Evolutionary conservation across 2,888 invertebrate genomes (phyloP), one percentile per base, ranked within the genome.

Genomic region (Lasioglossum zephyrum): DNA sequence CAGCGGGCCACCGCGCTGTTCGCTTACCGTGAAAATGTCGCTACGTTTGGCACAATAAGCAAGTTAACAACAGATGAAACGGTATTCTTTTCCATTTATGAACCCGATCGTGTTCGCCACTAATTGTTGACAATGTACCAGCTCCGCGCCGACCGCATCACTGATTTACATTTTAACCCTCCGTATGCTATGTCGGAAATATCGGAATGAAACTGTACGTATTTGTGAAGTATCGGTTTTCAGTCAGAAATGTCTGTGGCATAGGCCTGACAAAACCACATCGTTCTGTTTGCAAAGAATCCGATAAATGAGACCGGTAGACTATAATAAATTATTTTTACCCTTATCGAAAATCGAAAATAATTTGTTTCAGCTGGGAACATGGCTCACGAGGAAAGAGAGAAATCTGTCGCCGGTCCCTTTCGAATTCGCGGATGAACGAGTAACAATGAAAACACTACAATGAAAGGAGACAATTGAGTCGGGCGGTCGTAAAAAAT

Each of bases 391-490:
- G 41, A 41, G 41, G 44, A 18, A 18, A 22, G 39, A 74, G 49
- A 66, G 53, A 63, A 69, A 66, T 73, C 36, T 16, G 41, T 75
- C 31, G 16, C 5, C 49, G 47, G 53, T 75, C 44, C 57, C n/a
- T 70, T 11, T 22, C 60, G 22, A 63, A n/a, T 73, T 79, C 11
- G 5, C 36, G 77, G 36, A 44, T 49, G 77, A 77, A 81, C 26
- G 53, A 63, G 22, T 26, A 63, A 63, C 63, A 63, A 31, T 63
- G 31, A 31, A 31, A 63, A 39, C 13, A 22, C 81, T 74, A 86
- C 75, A 57, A 84, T 73, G 76, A 79, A 49, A 18, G 63, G 13
- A 66, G 86, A 88, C 47, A 77, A 70, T 82, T 72, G 36, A 63
- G 26, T 72, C 41, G 41, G 39, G 11, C 13, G n/a, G 9, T 73